Percentiles rank a stretch among this genome's conserved stretches.
These are phyloP conservation scores for Lasioglossum baleicum DNA, from an alignment of 1,140 invertebrate genomes.

Conservation along the genomic window DNA sequence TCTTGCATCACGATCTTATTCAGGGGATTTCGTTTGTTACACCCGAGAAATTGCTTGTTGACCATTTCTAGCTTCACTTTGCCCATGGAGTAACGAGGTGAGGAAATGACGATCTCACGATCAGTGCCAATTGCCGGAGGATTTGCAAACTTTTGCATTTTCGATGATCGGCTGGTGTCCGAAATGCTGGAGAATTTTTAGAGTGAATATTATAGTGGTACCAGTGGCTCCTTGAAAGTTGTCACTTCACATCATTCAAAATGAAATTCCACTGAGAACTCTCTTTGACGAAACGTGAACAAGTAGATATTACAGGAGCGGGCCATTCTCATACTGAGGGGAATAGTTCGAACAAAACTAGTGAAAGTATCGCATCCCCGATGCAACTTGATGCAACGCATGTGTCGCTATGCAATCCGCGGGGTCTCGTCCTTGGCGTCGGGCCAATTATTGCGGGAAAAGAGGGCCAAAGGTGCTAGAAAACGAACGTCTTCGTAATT, in stretches of 20 bases:
- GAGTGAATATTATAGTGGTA: too few relatives aligned
- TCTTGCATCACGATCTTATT: constrained; percentile 3
- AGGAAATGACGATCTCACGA: too few relatives aligned
- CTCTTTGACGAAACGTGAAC: too few relatives aligned
- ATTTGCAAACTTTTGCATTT: too few relatives aligned
- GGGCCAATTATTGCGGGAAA: constrained; percentile 51
- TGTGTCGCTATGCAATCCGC: not conserved
- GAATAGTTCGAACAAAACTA: not conserved
- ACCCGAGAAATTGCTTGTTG: not conserved
- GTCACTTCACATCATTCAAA: too few relatives aligned
- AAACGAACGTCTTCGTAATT: constrained; percentile 45
- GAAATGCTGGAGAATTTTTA: too few relatives aligned
- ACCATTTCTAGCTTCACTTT: not conserved
- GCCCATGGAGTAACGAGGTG: too few relatives aligned
- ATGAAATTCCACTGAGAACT: too few relatives aligned
- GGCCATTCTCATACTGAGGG: constrained; percentile 18
- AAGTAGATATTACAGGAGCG: constrained; percentile 2
- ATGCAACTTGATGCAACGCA: constrained; percentile 6
- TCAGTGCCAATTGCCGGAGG: too few relatives aligned
- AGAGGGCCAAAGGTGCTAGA: constrained; percentile 49
- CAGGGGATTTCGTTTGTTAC: not conserved
- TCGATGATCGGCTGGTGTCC: too few relatives aligned
- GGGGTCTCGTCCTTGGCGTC: constrained; percentile 35
- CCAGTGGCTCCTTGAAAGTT: too few relatives aligned
- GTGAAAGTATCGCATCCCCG: constrained; percentile 41